Conservation (phyloP, 2,888 invertebrate species). For the Parochlus steinenii region DNA sequence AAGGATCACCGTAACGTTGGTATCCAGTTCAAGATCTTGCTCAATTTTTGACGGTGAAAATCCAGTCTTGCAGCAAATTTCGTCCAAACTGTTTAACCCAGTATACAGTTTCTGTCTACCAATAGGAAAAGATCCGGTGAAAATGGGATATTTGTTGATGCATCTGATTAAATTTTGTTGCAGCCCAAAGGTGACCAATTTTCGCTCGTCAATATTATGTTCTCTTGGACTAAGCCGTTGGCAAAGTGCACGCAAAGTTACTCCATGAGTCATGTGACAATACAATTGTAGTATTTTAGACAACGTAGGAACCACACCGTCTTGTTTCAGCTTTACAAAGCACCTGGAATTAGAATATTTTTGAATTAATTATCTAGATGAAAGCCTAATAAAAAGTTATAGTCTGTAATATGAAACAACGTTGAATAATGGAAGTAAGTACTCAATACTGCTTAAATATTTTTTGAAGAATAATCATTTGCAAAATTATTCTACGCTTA, state of each 20-base stretch:
- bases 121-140: conserved; percentile 30
- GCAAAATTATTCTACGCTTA: too few species aligned
- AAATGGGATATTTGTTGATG: conserved; percentile 36
- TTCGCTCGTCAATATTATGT: conserved; percentile 31
- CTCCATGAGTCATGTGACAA: conserved; percentile 51
- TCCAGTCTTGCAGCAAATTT: conserved; percentile 75
- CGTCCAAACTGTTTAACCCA: conserved; percentile 68
- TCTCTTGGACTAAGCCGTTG: conserved; percentile 45
- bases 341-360: conserved; percentile 16
- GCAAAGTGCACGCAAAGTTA: conserved; percentile 52
- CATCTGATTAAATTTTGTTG: conserved; percentile 41
- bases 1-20: conserved; percentile 65
- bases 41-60: conserved; percentile 59
- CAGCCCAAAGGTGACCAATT: conserved; percentile 39
- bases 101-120: conserved; percentile 52
- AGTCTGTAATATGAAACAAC: too few species aligned
- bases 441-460: too few species aligned
- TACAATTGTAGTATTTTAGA: conserved; percentile 36
- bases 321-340: conserved; percentile 26
- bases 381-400: too few species aligned
- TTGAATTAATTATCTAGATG: too few species aligned
- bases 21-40: conserved; percentile 67
- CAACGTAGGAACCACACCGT: conserved; percentile 23
- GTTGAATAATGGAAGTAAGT: too few species aligned
- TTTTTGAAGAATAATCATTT: too few species aligned